Evolutionary conservation across 1,140 invertebrate genomes (phyloP), one percentile per base, ranked within the genome.

Genomic region (Drosophila tsacasi): DNA sequence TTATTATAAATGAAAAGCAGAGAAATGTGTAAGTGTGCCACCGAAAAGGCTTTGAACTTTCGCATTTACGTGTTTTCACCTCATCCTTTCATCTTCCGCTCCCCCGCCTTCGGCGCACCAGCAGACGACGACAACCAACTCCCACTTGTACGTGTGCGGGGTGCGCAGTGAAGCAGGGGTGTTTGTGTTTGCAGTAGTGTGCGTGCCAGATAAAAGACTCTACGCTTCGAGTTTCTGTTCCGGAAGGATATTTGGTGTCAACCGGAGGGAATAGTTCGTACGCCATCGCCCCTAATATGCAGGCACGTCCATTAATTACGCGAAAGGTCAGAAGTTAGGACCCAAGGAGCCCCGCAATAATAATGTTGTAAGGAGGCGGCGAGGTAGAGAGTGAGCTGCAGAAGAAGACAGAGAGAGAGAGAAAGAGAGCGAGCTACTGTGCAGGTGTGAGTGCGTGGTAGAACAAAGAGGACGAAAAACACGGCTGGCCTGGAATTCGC

Each of bases 291-390:
- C 67, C 66, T 90, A 81, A 84, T 86, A 82, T 87, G 76, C 73
- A 68, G 64, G 69, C 84, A 89, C 60, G 76, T 67, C 68, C 76
- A 89, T 84, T 90, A 89, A 84, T 84, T 84, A 84, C 81, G 77
- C 49, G 39, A 89, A 90, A 89, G 84, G 84, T 89, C 85, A 89
- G 72, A 89, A 78, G 84, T 89, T 90, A 84, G 81, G 73, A 84
- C 76, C 69, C 58, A 66, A 83, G 47, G 49, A 62, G 60, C 42
- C 25, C 13, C 21, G 15, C 54, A 63, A 62, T 47, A 60, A 80
- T 83, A 82, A 65, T 83, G 57, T 76, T 79, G 68, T 86, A 77
- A 58, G 82, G 57, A 60, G 65, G 30, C 59, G 52, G 66, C 25
- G 44, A 47, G 25, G 27, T 39, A 64, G 64, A 52, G 15, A 58